phyloP scores from a whole-genome alignment of 2,113 vertebrate genomes.

The Connochaetes taurinus region DNA sequence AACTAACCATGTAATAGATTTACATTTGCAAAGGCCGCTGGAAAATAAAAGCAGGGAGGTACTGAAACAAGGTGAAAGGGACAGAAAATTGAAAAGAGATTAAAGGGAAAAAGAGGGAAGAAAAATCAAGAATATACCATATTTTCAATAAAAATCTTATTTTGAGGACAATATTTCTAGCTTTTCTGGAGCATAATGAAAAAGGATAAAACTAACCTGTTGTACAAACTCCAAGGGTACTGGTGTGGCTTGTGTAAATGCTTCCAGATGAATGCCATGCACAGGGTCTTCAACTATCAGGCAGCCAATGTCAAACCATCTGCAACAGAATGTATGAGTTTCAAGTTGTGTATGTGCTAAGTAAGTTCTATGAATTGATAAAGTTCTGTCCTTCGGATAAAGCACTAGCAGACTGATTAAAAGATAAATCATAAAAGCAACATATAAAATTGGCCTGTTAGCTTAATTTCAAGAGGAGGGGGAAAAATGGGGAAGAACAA shows the following conservation, averaged over 20 bases:
- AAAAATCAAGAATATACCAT: background rate
- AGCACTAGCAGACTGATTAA: background rate
- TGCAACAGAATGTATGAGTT: conserved; percentile 52
- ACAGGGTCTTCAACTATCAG: conserved; percentile 93
- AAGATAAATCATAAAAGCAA: background rate
- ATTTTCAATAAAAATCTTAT: background rate
- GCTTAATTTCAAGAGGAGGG: background rate
- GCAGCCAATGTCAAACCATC: conserved; percentile 98
- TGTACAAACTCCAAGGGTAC: conserved; percentile 90
- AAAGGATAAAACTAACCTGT: conserved; percentile 81
- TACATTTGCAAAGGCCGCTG: background rate
- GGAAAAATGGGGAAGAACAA: background rate
- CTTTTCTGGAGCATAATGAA: background rate
- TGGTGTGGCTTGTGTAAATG: conserved; percentile 95
- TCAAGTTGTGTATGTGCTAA: background rate
- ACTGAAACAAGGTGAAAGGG: background rate
- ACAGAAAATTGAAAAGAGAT: background rate
- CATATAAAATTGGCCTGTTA: background rate
- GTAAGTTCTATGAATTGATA: background rate
- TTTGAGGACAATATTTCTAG: background rate
- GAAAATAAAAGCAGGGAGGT: background rate
- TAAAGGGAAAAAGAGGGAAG: background rate
- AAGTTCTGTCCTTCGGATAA: background rate
- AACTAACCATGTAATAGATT: background rate
- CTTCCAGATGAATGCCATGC: conserved; percentile 88